Conservation (phyloP, 2,113 vertebrate species). For the Myocastor coypus region DNA sequence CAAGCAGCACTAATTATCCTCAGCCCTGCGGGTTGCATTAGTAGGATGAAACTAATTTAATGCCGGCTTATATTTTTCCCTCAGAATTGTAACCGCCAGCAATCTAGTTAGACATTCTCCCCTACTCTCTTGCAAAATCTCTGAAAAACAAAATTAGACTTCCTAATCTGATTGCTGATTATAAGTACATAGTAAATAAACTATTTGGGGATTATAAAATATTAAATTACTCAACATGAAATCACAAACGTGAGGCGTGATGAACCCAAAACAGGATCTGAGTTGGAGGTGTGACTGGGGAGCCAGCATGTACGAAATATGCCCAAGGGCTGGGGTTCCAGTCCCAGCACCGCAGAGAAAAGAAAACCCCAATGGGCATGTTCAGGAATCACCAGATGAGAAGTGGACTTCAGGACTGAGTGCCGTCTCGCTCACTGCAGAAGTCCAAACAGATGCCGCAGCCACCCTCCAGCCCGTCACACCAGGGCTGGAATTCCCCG, state of each 20-base stretch:
- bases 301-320: not conserved
- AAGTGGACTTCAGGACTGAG: not conserved
- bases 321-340: not conserved
- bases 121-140: conserved; percentile 43
- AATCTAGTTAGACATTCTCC: not conserved
- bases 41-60: conserved; percentile 57
- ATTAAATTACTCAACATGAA: conserved; percentile 45
- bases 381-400: conserved; percentile 23
- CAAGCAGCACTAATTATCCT: conserved; percentile 35
- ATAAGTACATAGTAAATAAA: not conserved
- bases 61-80: conserved; percentile 20
- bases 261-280: conserved; percentile 19
- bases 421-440: not conserved
- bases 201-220: conserved; percentile 19
- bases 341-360: not conserved
- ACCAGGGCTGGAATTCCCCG: not conserved
- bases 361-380: not conserved
- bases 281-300: too few species aligned
- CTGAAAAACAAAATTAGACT: conserved; percentile 17
- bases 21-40: conserved; percentile 56
- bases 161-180: not conserved
- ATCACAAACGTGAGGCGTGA: not conserved
- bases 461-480: not conserved
- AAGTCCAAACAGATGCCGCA: not conserved
- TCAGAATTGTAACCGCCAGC: conserved; percentile 40